Evolutionary conservation across 1,140 invertebrate species (phyloP), one percentile per base, ranked within the genome.

Genomic region (Aphelenchoides besseyi): DNA sequence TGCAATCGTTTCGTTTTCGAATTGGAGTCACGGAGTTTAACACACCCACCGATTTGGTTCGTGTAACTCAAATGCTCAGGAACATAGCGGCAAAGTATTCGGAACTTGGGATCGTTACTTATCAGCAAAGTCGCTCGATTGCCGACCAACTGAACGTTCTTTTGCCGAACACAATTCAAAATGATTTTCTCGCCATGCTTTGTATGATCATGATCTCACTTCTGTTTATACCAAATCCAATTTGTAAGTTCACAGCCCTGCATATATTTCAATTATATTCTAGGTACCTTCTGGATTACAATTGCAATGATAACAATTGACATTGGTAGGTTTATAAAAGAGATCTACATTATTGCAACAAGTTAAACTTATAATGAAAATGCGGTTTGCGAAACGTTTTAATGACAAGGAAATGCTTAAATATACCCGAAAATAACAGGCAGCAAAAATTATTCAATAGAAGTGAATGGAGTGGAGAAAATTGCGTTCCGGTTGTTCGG

Each of bases 181-280:
- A 93, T 70, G 92, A 97, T 86, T 88, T 92, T 16, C n/a, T 94
- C 61, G 93, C 93, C 16, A 92, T 92, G 0, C 85, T 90, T 0
- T 91, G 93, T 37, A 95, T 97, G 93, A 94, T 95, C 90, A 86
- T 95, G 29, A 92, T 96, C n/a, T 93, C 93, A 0, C 91, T 95
- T 75, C 89, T 97, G 54, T 97, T 97, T 83, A 96, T 98, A 48
- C 95, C 95, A 0, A 95, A 95, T 80, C 89, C 94, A 8, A 85
- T 94, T 2, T 95, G 94, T 81, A 92, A 92, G n/a, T n/a, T n/a
- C n/a, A n/a, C n/a, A n/a, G n/a, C n/a, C n/a, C n/a, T n/a, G n/a
- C n/a, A n/a, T n/a, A n/a, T n/a, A n/a, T n/a, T n/a, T n/a, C n/a
- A n/a, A n/a, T n/a, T n/a, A n/a, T n/a, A n/a, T n/a, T n/a, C n/a